Percentiles rank a stretch among this genome's conserved stretches.
These are phyloP conservation scores for Malthinus flaveolus DNA, from an alignment of 2,888 invertebrate genomes.

Conservation along the genomic window DNA sequence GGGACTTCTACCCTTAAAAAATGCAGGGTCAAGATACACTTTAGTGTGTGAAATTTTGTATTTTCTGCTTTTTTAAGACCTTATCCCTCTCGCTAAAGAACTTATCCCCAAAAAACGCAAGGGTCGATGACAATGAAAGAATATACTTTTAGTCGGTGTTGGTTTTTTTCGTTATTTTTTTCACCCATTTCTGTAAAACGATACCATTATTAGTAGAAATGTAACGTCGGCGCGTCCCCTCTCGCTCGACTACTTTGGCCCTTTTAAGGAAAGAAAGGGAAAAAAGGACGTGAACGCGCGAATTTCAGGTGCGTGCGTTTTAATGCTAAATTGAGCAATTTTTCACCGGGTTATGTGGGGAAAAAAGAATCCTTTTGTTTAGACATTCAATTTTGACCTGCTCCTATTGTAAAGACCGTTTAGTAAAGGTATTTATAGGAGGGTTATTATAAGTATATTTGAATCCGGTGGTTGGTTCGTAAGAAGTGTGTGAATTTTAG, in stretches of 20 bases:
- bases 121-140: constrained; percentile 39
- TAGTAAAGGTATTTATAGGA: constrained; percentile 19
- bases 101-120: constrained; percentile 26
- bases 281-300: not conserved
- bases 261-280: not conserved
- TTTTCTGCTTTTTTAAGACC: constrained; percentile 47
- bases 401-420: constrained; percentile 16
- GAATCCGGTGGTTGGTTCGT: constrained; percentile 5
- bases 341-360: constrained; percentile 37
- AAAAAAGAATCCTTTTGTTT: constrained; percentile 25
- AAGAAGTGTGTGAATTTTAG: constrained; percentile 24
- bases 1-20: constrained; percentile 23
- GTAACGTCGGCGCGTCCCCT: constrained; percentile 28
- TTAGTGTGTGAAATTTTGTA: constrained; percentile 51
- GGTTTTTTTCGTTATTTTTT: constrained; percentile 37
- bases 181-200: constrained; percentile 48
- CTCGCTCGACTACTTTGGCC: not conserved
- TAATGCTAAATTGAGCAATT: constrained; percentile 41
- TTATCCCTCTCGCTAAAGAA: constrained; percentile 30
- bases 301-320: constrained; percentile 21
- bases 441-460: constrained; percentile 10
- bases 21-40: constrained; percentile 32
- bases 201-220: constrained; percentile 51
- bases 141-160: constrained; percentile 27
- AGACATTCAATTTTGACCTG: constrained; percentile 24